phyloP scores from a whole-genome alignment of 2,113 vertebrate genomes.

The Aphyosemion australe region DNA sequence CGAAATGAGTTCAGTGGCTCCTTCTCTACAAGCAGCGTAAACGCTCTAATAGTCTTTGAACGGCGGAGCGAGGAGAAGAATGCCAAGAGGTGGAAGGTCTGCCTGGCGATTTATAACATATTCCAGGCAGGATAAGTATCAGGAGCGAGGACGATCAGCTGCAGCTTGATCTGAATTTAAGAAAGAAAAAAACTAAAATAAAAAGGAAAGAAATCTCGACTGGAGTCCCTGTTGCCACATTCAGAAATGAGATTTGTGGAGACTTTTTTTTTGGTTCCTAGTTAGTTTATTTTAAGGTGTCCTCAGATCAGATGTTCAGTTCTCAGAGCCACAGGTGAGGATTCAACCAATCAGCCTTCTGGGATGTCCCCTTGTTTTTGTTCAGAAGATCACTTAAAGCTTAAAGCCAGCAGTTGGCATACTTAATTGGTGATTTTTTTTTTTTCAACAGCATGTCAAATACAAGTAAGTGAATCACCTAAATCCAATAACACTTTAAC shows the following conservation, averaged over 20 bases:
- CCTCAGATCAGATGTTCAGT: too few relatives aligned
- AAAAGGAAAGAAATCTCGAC: constrained; percentile 5
- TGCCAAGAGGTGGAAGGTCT: constrained; percentile 80
- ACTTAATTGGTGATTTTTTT: too few relatives aligned
- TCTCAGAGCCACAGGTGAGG: too few relatives aligned
- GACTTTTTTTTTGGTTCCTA: not conserved
- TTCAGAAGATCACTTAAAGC: too few relatives aligned
- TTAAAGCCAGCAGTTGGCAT: too few relatives aligned
- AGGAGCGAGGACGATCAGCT: constrained; percentile 23
- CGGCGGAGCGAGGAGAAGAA: constrained; percentile 61
- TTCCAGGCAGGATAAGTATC: constrained; percentile 47
- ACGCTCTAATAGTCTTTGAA: constrained; percentile 71
- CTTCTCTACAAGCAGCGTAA: constrained; percentile 37
- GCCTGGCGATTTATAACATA: constrained; percentile 49
- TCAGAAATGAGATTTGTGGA: not conserved
- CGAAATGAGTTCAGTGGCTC: constrained; percentile 76
- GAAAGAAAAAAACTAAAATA: constrained; percentile 7
- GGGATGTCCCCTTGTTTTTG: too few relatives aligned
- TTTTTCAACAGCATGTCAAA: too few relatives aligned
- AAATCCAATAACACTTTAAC: too few relatives aligned
- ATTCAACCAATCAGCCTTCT: too few relatives aligned
- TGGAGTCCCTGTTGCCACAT: not conserved
- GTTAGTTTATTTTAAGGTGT: not conserved
- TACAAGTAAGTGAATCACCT: too few relatives aligned
- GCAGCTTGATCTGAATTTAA: not conserved